Conservation (phyloP, 2,113 vertebrate species). For the Amia ocellicauda region DNA sequence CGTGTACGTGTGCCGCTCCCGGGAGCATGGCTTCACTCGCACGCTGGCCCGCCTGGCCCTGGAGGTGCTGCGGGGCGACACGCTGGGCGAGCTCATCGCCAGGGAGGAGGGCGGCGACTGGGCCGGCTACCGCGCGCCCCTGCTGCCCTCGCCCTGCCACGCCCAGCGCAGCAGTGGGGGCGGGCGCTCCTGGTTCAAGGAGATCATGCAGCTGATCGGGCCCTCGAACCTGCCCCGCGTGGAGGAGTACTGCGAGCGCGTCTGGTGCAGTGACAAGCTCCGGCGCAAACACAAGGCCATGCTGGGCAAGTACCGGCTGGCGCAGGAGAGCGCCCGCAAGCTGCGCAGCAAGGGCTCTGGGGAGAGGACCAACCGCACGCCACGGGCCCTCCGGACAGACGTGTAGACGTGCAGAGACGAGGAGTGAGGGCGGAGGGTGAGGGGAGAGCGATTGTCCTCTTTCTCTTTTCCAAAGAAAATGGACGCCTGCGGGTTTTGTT, state of each 20-base stretch:
- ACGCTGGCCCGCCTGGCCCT: slow-evolving; percentile 70
- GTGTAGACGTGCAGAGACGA: slow-evolving; percentile 32
- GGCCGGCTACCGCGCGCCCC: slow-evolving; percentile 25
- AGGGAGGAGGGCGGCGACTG: slow-evolving; percentile 43
- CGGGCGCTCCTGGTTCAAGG: slow-evolving; percentile 83
- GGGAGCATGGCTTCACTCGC: slow-evolving; percentile 85
- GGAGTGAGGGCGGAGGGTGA: not conserved
- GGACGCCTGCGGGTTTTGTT: too few relatives aligned
- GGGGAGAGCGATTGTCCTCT: not conserved
- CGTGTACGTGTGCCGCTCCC: slow-evolving; percentile 75
- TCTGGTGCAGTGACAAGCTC: slow-evolving; percentile 80
- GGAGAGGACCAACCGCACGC: slow-evolving; percentile 78
- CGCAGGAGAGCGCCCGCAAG: slow-evolving; percentile 75
- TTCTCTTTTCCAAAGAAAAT: too few relatives aligned
- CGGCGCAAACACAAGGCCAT: slow-evolving; percentile 72
- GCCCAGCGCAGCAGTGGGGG: slow-evolving; percentile 27
- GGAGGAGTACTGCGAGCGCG: slow-evolving; percentile 85
- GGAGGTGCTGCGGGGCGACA: slow-evolving; percentile 72
- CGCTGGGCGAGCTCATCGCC: slow-evolving; percentile 65
- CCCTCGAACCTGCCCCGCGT: slow-evolving; percentile 71
- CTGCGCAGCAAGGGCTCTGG: slow-evolving; percentile 63
- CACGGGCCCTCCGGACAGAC: slow-evolving; percentile 64
- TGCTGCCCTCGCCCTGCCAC: slow-evolving; percentile 28
- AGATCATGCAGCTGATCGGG: slow-evolving; percentile 85
- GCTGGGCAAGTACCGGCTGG: slow-evolving; percentile 72